Percentiles rank a stretch among this genome's conserved stretches.
phyloP scores from a whole-genome alignment of 2,113 vertebrate genomes.

The Hippopotamus amphibius region DNA sequence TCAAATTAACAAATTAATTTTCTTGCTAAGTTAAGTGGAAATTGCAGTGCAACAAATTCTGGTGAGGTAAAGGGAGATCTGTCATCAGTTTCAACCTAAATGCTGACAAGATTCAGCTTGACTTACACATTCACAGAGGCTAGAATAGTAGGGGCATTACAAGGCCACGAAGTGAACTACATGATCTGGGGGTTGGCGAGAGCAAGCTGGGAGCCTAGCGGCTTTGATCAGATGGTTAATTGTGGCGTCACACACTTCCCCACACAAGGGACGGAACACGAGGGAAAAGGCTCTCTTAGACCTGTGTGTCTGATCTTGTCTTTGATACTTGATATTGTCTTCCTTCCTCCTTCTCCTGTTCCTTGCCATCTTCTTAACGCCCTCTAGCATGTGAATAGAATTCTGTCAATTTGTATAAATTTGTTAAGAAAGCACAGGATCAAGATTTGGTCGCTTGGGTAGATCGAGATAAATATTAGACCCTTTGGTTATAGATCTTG shows the following conservation, averaged over 20 bases:
- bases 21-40: conserved; percentile 61
- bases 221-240: conserved; percentile 67
- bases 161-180: conserved; percentile 14
- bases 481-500: not conserved
- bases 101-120: conserved; percentile 51
- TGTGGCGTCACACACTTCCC: not conserved
- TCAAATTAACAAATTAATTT: conserved; percentile 65
- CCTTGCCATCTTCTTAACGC: not conserved
- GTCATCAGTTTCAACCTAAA: not conserved
- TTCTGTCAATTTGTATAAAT: not conserved
- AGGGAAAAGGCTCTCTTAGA: conserved; percentile 17
- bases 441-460: not conserved
- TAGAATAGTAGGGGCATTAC: not conserved
- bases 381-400: not conserved
- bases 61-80: not conserved
- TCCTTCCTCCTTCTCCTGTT: not conserved
- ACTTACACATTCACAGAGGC: not conserved
- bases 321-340: conserved; percentile 16
- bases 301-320: conserved; percentile 57
- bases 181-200: conserved; percentile 51
- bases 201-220: conserved; percentile 30
- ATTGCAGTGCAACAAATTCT: conserved; percentile 38
- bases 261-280: conserved; percentile 38
- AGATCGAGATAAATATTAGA: not conserved
- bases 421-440: conserved; percentile 49